Conservation (phyloP, 2,797 vertebrate species). For the Artibeus jamaicensis region DNA sequence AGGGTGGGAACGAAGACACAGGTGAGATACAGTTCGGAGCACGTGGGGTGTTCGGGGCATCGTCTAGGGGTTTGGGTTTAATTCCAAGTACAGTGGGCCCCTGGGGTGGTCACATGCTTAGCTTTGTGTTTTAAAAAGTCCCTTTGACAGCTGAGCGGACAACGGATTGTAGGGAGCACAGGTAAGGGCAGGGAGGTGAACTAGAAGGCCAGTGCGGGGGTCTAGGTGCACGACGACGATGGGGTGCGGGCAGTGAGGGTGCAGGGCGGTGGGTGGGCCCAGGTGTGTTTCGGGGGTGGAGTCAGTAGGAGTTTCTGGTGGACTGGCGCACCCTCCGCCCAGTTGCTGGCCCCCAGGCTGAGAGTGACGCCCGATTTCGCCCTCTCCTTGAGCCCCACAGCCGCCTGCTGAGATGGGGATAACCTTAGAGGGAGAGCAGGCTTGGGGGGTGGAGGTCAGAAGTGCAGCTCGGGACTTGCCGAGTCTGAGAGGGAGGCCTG, state of each 20-base stretch:
- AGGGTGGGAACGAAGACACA: not conserved
- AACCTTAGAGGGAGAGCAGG: not conserved
- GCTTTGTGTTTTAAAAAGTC: not conserved
- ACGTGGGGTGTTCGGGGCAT: not conserved
- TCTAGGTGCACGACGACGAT: too few relatives aligned
- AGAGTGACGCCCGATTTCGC: too few relatives aligned
- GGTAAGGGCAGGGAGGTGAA: not conserved
- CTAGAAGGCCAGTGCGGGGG: not conserved
- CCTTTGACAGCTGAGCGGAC: not conserved
- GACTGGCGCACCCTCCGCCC: rapidly evolving
- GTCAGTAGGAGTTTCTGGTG: not conserved
- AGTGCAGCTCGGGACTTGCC: not conserved
- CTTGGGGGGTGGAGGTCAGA: not conserved
- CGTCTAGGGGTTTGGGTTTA: not conserved
- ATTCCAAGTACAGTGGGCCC: not conserved
- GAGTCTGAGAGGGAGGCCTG: not conserved
- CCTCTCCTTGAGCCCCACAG: not conserved
- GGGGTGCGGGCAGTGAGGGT: rapidly evolving
- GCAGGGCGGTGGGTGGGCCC: not conserved
- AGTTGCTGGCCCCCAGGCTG: not conserved
- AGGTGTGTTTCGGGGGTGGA: not conserved
- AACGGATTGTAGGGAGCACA: not conserved
- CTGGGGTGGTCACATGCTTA: not conserved
- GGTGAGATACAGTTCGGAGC: not conserved
- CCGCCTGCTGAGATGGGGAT: not conserved